Conservation (phyloP, 2,888 invertebrate genomes). For the Strigamia transsilvanica region DNA sequence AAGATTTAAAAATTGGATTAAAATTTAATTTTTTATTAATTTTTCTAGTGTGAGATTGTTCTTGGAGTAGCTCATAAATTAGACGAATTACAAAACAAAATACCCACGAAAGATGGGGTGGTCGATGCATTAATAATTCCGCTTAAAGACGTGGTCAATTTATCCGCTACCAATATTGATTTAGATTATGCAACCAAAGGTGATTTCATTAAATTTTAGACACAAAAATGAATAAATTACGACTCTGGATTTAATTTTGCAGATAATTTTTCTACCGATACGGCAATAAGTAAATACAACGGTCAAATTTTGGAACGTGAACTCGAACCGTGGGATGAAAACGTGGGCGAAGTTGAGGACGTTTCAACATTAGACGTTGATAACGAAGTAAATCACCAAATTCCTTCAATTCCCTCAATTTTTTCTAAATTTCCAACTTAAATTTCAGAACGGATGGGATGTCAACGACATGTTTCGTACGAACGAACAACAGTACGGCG, state of each 20-base stretch:
- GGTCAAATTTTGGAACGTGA: slow-evolving; percentile 80
- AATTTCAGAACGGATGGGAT: slow-evolving; percentile 87
- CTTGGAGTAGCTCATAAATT: slow-evolving; percentile 87
- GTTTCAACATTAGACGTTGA: slow-evolving; percentile 71
- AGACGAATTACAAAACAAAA: slow-evolving; percentile 64
- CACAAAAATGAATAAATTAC: too few species aligned
- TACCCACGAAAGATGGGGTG: slow-evolving; percentile 68
- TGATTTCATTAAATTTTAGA: not conserved
- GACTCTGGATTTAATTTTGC: too few species aligned
- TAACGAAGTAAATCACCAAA: slow-evolving; percentile 67
- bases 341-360: slow-evolving; percentile 70
- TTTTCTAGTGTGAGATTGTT: slow-evolving; percentile 80
- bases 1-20: not conserved
- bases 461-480: slow-evolving; percentile 95
- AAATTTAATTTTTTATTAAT: slow-evolving; percentile 37
- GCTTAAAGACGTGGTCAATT: slow-evolving; percentile 80
- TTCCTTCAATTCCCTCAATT: not conserved
- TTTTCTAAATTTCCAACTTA: not conserved
- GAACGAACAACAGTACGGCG: slow-evolving; percentile 90
- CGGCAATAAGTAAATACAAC: slow-evolving; percentile 87
- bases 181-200: slow-evolving; percentile 88
- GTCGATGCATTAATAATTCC: slow-evolving; percentile 85
- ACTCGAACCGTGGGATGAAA: slow-evolving; percentile 86
- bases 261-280: slow-evolving; percentile 83
- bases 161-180: slow-evolving; percentile 84